A percentile compares a stretch with the other conserved stretches of the same genome.
Conservation (phyloP, 1,140 invertebrate species). For the Drosophila auraria region DNA sequence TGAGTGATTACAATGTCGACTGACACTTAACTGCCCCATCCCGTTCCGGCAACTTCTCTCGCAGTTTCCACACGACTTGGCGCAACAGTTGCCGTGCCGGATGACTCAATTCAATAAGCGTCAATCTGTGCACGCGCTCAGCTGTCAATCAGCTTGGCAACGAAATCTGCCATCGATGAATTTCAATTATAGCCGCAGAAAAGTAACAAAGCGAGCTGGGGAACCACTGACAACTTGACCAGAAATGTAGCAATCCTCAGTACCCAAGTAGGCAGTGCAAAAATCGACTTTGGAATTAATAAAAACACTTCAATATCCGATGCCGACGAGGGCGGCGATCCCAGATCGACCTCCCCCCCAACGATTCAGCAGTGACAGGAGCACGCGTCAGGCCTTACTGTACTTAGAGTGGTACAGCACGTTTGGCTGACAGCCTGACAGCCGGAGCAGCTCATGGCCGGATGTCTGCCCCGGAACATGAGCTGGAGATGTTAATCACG, state of each 20-base stretch:
- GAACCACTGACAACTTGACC: constrained; percentile 51
- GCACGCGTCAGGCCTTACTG: constrained; percentile 72
- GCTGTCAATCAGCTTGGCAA: constrained; percentile 71
- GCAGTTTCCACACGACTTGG: constrained; percentile 46
- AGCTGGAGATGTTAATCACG: constrained; percentile 74
- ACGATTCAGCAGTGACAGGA: constrained; percentile 49
- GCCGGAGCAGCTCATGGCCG: constrained; percentile 32
- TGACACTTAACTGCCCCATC: neutral
- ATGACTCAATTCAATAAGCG: constrained; percentile 78
- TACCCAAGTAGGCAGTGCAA: constrained; percentile 32
- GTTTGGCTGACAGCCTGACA: constrained; percentile 73
- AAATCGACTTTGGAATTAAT: constrained; percentile 73
- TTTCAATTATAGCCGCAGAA: constrained; percentile 69
- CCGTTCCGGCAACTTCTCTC: constrained; percentile 9
- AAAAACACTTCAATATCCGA: constrained; percentile 82
- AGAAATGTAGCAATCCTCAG: constrained; percentile 55
- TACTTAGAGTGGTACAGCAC: constrained; percentile 57
- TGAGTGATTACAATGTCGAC: constrained; percentile 20
- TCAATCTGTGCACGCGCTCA: constrained; percentile 56
- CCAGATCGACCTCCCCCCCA: constrained; percentile 10
- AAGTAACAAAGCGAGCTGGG: constrained; percentile 44
- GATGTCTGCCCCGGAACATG: constrained; percentile 52
- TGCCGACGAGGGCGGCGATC: constrained; percentile 64
- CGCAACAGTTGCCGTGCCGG: constrained; percentile 51
- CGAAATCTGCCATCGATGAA: constrained; percentile 70